Conservation (phyloP, 2,888 invertebrate genomes). For the Brachypalpus laphriformis region DNA sequence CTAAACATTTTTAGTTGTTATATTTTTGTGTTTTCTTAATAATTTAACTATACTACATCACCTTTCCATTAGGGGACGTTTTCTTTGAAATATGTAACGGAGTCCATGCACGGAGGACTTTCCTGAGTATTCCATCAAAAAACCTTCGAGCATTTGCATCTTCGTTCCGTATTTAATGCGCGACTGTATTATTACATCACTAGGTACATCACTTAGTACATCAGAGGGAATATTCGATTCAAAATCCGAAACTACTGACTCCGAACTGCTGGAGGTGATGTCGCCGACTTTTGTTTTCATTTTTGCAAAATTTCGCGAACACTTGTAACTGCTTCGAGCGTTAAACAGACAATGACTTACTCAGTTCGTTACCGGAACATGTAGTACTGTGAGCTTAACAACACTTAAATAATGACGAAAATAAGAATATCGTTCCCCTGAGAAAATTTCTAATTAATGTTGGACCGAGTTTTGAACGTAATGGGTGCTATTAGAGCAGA, state of each 20-base stretch:
- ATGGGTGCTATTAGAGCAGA: conserved; percentile 2
- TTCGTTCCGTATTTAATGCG: conserved; percentile 80
- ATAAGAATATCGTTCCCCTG: conserved; percentile 1
- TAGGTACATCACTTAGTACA: conserved; percentile 80
- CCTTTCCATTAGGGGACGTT: conserved; percentile 81
- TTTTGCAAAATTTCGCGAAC: background rate
- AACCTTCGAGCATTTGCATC: conserved; percentile 79
- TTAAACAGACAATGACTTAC: conserved; percentile 23
- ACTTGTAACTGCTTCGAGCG: conserved; percentile 7
- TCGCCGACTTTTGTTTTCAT: conserved; percentile 38
- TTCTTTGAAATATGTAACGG: conserved; percentile 80
- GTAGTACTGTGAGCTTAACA: background rate
- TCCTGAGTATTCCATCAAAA: conserved; percentile 80
- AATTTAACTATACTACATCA: conserved; percentile 56
- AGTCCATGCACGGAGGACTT: conserved; percentile 81
- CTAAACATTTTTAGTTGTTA: conserved; percentile 70
- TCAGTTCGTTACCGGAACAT: background rate
- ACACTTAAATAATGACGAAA: background rate
- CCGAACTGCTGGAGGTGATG: conserved; percentile 13
- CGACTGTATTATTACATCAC: conserved; percentile 80
- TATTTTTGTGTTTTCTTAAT: background rate
- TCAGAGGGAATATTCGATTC: conserved; percentile 75
- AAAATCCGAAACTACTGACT: background rate
- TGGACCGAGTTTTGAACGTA: background rate
- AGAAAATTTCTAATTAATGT: conserved; percentile 31